Conservation (phyloP, 2,888 invertebrate genomes). For the Ecdyonurus torrentis region DNA sequence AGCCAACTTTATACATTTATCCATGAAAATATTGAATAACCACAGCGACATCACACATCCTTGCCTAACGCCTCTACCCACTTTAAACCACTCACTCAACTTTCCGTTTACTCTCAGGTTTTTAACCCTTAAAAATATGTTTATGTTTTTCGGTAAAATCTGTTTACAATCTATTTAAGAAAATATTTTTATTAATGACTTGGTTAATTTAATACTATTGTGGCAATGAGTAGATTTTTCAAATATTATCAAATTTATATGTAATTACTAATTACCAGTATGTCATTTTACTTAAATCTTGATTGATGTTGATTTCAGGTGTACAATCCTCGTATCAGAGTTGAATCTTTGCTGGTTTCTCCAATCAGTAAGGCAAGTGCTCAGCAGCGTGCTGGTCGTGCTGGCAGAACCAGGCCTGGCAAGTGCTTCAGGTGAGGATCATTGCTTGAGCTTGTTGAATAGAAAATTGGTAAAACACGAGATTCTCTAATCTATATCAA, state of each 20-base stretch:
- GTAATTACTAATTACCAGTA: too few relatives aligned
- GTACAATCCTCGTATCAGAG: constrained; percentile 76
- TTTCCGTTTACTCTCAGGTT: too few relatives aligned
- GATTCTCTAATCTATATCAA: too few relatives aligned
- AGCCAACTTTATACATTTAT: too few relatives aligned
- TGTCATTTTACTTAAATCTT: too few relatives aligned
- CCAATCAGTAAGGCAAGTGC: constrained; percentile 99
- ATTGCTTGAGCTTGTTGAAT: neutral
- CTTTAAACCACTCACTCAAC: too few relatives aligned
- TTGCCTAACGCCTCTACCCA: too few relatives aligned
- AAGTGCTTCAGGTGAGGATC: constrained; percentile 65
- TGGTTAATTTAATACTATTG: too few relatives aligned
- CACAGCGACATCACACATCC: too few relatives aligned
- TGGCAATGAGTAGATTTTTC: neutral
- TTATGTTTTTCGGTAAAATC: neutral
- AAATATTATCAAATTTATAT: constrained; percentile 4
- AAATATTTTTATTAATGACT: neutral
- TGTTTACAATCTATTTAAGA: neutral
- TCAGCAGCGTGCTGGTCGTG: constrained; percentile 94
- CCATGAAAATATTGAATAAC: too few relatives aligned
- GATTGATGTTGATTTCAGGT: too few relatives aligned
- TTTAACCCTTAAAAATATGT: neutral
- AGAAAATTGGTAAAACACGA: neutral
- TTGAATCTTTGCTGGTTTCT: constrained; percentile 93
- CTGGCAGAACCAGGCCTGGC: constrained; percentile 94